Evolutionary conservation across 2,888 invertebrate species (phyloP), one percentile per base, ranked within the genome.

Genomic region (Drosophila nr. perissopoda): DNA sequence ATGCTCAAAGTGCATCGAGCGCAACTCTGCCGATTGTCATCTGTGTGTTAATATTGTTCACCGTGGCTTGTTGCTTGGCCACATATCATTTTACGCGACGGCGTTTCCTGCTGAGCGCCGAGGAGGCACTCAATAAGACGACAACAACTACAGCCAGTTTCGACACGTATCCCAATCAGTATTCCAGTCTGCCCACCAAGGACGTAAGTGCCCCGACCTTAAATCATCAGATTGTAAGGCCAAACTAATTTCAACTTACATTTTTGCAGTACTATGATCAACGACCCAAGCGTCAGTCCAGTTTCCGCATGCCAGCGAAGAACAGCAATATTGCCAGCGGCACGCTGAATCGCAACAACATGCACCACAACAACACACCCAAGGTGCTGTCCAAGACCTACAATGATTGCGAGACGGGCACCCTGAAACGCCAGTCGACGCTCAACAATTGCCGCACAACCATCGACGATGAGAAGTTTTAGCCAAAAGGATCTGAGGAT

Each of bases 91-190:
- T 93, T 68, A 94, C 92, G 70, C 94, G 93, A 89, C 94, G 85
- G 91, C 95, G 94, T 79, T 92, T 82, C 42, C 66, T 81, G 64
- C 76, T 80, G 0, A 83, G 57, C 11, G 80, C 79, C 18, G 83
- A 82, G 29, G 80, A 91, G 57, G 81, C 88, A 1, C 67, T 91
- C 3, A 88, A 90, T 58, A 94, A 94, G 36, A 94, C 95, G 42
- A 95, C 96, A 5, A 88, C 92, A 18, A 83, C 91, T 2, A 96
- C 96, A 60, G 97, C 97, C 0, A 97, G 96, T 91, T 97, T 97
- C 91, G 96, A 96, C 34, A 94, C 96, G 0, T 97, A 96, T 90
- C 96, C 96, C 89, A 97, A 97, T 92, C 96, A 97, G 77, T 97
- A 97, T 92, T 96, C 97, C 73, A 96, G 97, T 31, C 96, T 97